These are phyloP conservation scores for Pipistrellus pygmaeus DNA, from an alignment of 2,797 vertebrate species.

Conservation along the genomic window DNA sequence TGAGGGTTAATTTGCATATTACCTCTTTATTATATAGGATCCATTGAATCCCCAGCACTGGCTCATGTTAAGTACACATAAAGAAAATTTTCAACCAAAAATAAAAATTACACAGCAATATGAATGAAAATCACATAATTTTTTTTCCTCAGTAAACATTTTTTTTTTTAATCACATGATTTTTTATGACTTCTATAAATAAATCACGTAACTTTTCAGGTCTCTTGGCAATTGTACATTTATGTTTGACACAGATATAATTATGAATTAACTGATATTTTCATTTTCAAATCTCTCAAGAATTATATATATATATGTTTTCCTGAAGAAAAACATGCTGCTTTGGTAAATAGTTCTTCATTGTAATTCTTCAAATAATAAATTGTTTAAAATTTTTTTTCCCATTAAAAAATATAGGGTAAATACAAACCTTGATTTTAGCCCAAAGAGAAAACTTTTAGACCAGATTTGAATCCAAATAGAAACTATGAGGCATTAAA, in stretches of 20 bases:
- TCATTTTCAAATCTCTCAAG: constrained; percentile 31
- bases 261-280: background rate
- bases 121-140: constrained; percentile 28
- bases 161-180: background rate
- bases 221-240: background rate
- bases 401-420: background rate
- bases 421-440: constrained; percentile 24
- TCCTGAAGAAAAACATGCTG: background rate
- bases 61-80: background rate
- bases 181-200: background rate
- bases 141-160: background rate
- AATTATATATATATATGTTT: background rate
- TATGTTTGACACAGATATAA: constrained; percentile 1
- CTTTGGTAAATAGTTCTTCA: constrained; percentile 18
- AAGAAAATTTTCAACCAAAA: background rate
- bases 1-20: too few relatives aligned
- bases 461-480: constrained; percentile 15
- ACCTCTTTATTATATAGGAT: too few relatives aligned
- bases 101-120: background rate
- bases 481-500: constrained; percentile 26
- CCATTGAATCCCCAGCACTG: background rate
- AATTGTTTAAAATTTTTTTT: background rate
- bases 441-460: background rate
- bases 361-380: constrained; percentile 25
- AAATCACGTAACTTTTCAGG: constrained; percentile 9